Conservation (phyloP, 2,113 vertebrate species). For the Psittacara wagleri region DNA sequence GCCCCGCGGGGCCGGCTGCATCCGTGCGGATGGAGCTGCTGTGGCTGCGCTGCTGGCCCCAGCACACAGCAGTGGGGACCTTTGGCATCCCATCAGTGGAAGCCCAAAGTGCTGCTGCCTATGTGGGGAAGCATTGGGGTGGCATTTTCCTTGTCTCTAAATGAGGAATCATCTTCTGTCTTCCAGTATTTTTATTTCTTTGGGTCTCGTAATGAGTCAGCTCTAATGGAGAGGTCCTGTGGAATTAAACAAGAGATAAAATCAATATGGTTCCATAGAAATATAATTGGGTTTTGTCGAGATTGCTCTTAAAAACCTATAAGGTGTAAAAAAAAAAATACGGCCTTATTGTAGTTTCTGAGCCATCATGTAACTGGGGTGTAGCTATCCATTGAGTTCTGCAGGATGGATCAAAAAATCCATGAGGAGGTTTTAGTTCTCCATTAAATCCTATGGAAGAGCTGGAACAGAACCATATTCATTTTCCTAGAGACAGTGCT, state of each 20-base stretch:
- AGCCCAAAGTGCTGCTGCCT: background rate
- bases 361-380: background rate
- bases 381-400: constrained; percentile 50
- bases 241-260: constrained; percentile 54
- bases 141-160: background rate
- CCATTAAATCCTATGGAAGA: constrained; percentile 48
- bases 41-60: background rate
- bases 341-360: background rate
- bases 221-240: constrained; percentile 44
- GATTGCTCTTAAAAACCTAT: constrained; percentile 41
- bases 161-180: constrained; percentile 26
- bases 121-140: background rate
- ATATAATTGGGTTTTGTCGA: constrained; percentile 40
- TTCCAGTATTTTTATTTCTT: background rate
- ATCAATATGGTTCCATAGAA: constrained; percentile 34
- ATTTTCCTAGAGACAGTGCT: constrained; percentile 10
- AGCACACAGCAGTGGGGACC: background rate
- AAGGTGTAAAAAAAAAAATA: constrained; percentile 35
- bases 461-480: background rate
- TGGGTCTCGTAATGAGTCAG: constrained; percentile 4
- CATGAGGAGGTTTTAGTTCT: constrained; percentile 46
- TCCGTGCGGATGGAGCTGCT: background rate
- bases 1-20: constrained; percentile 44
- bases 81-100: background rate
- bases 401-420: constrained; percentile 26